Base-by-base conservation (phyloP, 2,888 invertebrate species). In the Rotaria magnacalcarata region DNA sequence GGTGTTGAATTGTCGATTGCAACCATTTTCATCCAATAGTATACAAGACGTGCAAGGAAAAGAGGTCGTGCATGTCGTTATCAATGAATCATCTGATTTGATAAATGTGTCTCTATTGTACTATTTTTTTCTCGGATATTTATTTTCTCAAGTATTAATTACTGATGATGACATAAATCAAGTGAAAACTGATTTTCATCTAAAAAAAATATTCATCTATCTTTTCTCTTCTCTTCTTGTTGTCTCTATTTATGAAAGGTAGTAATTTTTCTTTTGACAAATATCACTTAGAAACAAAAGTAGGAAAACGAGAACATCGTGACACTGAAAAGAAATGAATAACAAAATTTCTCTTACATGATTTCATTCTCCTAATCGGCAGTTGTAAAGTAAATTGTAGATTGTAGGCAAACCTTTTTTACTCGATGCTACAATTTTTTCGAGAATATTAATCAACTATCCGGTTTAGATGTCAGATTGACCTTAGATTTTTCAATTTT, bases 41-140 rank as follows among this genome's bases (percentile, higher is more conserved):
- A 34, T 34, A 34, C 10, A 50, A 67, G 5, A 67, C 34, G 0
- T 34, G 16, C 8, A 2, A n/a, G 2, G 7, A 24, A 34, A 27
- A 67, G 67, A 67, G 67, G 67, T 67, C 67, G 67, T 67, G 34
- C 27, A 34, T 19, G 19, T 67, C 67, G 67, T 67, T 67, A 60
- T 67, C 67, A 67, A 67, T 67, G 67, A 67, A 67, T 67, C 67
- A 67, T 67, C 34, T 67, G 67, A 67, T 67, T 67, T 27, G 67
- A 67, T 67, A 67, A 67, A 67, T 67, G 67, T 16, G 3, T 16
- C 10, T 34, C 67, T 67, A 16, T 27, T 67, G 27, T 67, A 67
- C 34, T 67, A 16, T 67, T 67, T 34, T 4, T 67, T 67, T 67
- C 34, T 34, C 67, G 34, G 16, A 34, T 27, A 60, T 60, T 60